A percentile compares a stretch with the other conserved stretches of the same genome.
These are phyloP conservation scores for Damaliscus lunatus DNA, from an alignment of 2,113 vertebrate species.

Conservation along the genomic window DNA sequence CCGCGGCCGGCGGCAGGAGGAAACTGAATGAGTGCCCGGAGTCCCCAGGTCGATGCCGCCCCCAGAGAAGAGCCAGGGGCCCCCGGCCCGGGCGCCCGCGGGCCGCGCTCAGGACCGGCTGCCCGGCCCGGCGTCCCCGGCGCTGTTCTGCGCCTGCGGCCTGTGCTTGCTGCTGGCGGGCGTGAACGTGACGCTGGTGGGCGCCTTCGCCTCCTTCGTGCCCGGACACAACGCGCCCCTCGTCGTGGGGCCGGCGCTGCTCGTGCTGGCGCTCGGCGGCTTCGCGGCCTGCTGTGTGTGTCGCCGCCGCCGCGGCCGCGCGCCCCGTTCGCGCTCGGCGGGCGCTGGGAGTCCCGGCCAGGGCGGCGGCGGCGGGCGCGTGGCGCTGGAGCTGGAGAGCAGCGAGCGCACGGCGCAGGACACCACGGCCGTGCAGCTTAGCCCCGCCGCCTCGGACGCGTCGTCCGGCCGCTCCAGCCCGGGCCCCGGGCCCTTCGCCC, in stretches of 20 bases:
- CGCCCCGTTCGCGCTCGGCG: slow-evolving; percentile 70
- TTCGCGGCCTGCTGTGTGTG: slow-evolving; percentile 91
- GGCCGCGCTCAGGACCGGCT: slow-evolving; percentile 65
- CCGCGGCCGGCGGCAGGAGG: neutral
- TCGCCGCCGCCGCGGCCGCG: slow-evolving; percentile 82
- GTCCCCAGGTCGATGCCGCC: neutral
- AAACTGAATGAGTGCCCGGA: neutral
- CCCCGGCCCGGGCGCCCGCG: neutral
- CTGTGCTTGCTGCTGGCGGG: slow-evolving; percentile 96
- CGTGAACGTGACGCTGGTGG: slow-evolving; percentile 96
- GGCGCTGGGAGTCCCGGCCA: slow-evolving; percentile 56
- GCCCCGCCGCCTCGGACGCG: slow-evolving; percentile 89
- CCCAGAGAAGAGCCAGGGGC: neutral
- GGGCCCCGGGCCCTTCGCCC: slow-evolving; percentile 23
- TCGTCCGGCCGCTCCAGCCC: slow-evolving; percentile 89
- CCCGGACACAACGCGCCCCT: slow-evolving; percentile 90
- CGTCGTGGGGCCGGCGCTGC: slow-evolving; percentile 89
- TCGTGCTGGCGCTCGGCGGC: slow-evolving; percentile 89
- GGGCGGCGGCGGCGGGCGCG: slow-evolving; percentile 85
- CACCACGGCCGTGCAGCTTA: slow-evolving; percentile 93
- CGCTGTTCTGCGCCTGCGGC: slow-evolving; percentile 94
- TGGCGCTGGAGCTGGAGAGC: slow-evolving; percentile 93
- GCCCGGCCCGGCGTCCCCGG: slow-evolving; percentile 88
- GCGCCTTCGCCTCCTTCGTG: slow-evolving; percentile 90
- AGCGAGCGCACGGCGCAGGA: slow-evolving; percentile 96